phyloP scores from a whole-genome alignment of 2,797 vertebrate genomes.

The Heterohyrax brucei region DNA sequence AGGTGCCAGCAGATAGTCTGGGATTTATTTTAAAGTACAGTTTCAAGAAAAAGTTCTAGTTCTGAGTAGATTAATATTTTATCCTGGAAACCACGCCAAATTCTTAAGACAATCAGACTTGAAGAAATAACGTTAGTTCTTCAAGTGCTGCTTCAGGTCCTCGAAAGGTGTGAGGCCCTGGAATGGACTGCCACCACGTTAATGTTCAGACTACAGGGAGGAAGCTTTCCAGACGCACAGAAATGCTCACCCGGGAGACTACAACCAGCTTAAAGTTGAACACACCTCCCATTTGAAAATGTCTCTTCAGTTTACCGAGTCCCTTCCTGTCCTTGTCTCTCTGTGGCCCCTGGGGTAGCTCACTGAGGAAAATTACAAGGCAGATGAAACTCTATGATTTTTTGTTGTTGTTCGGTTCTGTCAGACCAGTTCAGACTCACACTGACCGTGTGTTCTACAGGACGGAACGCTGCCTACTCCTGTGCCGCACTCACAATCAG shows the following conservation, averaged over 20 bases:
- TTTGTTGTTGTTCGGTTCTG: too few relatives aligned
- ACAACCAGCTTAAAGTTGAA: not conserved
- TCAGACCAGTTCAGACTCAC: too few relatives aligned
- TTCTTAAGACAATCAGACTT: slow-evolving; percentile 72
- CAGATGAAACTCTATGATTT: not conserved
- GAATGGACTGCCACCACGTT: slow-evolving; percentile 7
- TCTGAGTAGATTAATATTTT: slow-evolving; percentile 71
- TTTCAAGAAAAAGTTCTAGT: slow-evolving; percentile 62
- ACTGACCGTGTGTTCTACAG: too few relatives aligned
- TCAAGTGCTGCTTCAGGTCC: slow-evolving; percentile 1
- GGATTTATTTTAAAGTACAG: slow-evolving; percentile 66
- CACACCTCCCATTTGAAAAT: not conserved
- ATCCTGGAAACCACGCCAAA: slow-evolving; percentile 67
- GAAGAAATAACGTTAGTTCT: slow-evolving; percentile 62
- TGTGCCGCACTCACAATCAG: too few relatives aligned
- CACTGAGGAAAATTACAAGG: not conserved
- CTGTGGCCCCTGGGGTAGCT: not conserved
- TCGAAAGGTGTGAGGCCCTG: not conserved
- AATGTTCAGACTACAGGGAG: not conserved
- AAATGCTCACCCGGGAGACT: not conserved
- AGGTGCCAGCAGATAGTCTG: slow-evolving; percentile 29
- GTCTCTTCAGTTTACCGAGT: not conserved
- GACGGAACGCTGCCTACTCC: too few relatives aligned
- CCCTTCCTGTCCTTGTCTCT: not conserved
- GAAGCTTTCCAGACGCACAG: not conserved